Evolutionary conservation across 2,113 vertebrate species (phyloP).

Genomic region (Anoplopoma fimbria): DNA sequence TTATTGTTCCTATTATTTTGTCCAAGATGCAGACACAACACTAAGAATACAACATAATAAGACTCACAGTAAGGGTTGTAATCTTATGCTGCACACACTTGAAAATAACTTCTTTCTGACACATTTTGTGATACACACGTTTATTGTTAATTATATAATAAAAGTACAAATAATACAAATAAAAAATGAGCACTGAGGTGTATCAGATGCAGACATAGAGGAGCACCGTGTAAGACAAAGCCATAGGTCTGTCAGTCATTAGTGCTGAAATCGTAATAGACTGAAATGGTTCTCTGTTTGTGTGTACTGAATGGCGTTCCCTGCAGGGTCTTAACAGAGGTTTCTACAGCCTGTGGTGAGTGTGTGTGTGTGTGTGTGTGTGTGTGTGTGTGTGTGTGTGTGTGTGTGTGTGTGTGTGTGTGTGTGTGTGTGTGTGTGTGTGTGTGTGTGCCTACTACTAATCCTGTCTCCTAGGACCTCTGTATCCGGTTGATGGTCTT

Average conservation of each 20-base stretch:
- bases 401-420: constrained; percentile 42
- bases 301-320: constrained; percentile 45
- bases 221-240: constrained; percentile 3
- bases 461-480: constrained; percentile 57
- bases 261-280: constrained; percentile 31
- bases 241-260: constrained; percentile 37
- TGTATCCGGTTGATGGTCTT: constrained; percentile 63
- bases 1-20: neutral
- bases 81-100: neutral
- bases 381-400: constrained; percentile 43
- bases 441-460: constrained; percentile 50
- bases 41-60: neutral
- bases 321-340: constrained; percentile 55
- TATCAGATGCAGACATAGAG: neutral
- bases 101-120: neutral
- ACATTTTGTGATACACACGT: neutral
- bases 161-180: neutral
- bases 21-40: neutral
- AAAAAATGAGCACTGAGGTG: neutral
- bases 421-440: constrained; percentile 43
- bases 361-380: constrained; percentile 40
- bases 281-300: constrained; percentile 22
- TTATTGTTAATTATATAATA: neutral
- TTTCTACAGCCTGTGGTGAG: constrained; percentile 42
- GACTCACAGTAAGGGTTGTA: neutral